Percentiles rank a stretch among this genome's conserved stretches.
phyloP scores from a whole-genome alignment of 2,888 invertebrate genomes.

The Lathronympha strigana region DNA sequence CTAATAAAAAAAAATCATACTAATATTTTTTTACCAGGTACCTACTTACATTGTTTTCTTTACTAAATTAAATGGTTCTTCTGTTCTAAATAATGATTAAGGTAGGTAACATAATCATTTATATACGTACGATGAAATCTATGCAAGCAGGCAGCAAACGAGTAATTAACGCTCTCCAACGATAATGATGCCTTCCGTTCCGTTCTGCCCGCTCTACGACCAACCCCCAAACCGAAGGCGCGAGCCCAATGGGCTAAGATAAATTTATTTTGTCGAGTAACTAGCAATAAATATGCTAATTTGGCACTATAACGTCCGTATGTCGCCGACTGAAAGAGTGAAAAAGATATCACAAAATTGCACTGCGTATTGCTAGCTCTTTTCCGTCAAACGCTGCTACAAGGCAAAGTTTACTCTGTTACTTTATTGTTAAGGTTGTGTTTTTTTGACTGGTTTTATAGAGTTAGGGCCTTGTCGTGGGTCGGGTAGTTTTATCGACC shows the following conservation, averaged over 20 bases:
- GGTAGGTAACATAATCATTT: background rate
- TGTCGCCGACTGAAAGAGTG: constrained; percentile 81
- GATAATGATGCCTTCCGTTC: constrained; percentile 16
- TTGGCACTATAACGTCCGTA: constrained; percentile 82
- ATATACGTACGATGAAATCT: background rate
- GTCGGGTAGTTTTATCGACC: constrained; percentile 80
- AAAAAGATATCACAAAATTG: constrained; percentile 84
- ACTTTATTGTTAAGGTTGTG: constrained; percentile 70
- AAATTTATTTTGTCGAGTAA: constrained; percentile 80
- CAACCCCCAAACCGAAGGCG: constrained; percentile 47
- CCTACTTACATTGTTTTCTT: too few relatives aligned
- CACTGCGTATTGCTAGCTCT: constrained; percentile 82
- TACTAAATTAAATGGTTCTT: too few relatives aligned
- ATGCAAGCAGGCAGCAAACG: constrained; percentile 18
- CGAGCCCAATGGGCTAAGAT: constrained; percentile 73
- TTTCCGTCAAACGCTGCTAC: constrained; percentile 76
- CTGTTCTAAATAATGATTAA: too few relatives aligned
- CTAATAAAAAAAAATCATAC: too few relatives aligned
- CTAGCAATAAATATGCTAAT: constrained; percentile 84
- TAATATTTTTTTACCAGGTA: too few relatives aligned
- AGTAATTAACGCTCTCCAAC: constrained; percentile 11
- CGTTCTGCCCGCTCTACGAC: constrained; percentile 9
- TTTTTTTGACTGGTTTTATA: constrained; percentile 66
- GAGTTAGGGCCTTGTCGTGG: constrained; percentile 73
- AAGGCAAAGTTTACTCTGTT: constrained; percentile 72